Base-by-base conservation (phyloP, 2,888 invertebrate species). In the Coremacera marginata region DNA sequence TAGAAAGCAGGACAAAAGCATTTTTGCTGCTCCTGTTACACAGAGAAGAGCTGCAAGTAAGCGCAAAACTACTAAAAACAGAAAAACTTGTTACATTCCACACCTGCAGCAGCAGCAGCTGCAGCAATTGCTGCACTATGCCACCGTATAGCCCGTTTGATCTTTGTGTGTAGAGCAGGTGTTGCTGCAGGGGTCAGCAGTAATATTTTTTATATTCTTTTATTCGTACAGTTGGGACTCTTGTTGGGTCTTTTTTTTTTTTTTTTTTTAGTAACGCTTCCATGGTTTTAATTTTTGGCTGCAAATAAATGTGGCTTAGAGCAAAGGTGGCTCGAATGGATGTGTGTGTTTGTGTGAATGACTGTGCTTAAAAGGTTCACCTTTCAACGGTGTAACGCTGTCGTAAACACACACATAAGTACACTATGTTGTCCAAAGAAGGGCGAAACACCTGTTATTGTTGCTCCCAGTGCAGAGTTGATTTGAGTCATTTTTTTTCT, bases 131-230 rank as follows among this genome's bases (percentile, higher is more conserved):
- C 14, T 27, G 57, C 14, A 11, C 44, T 44, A 11, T 44, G 44
- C 44, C 44, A 44, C 57, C 34, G 27, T 62, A 22, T 62, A 62
- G 8, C n/a, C 31, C 49, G 16, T 25, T 44, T 72, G 60, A 72
- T 49, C 72, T 72, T 27, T 25, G 72, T 62, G 14, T 51, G n/a
- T 27, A 27, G 5, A 27, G 8, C 72, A 44, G 72, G 72, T 72
- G 72, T 72, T 82, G 83, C 86, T 84, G 44, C 86, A 82, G 82
- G 81, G 85, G 85, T 86, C 86, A 86, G 83, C 86, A 87, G 86
- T 86, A 87, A 86, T 86, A 86, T 85, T 84, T 34, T 27, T 57
- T 73, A 55, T 44, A 3, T 71, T 27, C 37, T 68, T 25, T 49
- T 51, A 14, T 25, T 16, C 27, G 7, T n/a, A 7, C 7, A 14